These are phyloP conservation scores for Acronicta psi DNA, from an alignment of 2,888 invertebrate genomes.

Conservation along the genomic window DNA sequence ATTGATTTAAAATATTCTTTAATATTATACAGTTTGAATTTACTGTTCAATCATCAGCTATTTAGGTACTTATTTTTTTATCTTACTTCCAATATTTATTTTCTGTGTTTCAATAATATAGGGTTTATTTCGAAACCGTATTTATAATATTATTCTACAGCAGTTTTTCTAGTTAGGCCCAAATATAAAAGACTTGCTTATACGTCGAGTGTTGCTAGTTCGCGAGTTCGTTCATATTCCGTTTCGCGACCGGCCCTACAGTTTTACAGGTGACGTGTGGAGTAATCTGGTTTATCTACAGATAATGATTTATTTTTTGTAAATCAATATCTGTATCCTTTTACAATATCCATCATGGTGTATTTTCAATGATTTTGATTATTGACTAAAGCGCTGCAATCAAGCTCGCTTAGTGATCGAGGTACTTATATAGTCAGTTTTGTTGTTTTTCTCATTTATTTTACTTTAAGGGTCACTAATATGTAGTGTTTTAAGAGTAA, in stretches of 20 bases:
- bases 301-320: constrained; percentile 69
- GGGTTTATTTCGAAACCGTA: constrained; percentile 12
- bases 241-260: constrained; percentile 19
- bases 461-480: constrained; percentile 36
- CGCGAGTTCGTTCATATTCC: constrained; percentile 20
- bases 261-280: constrained; percentile 19
- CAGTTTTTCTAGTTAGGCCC: constrained; percentile 40
- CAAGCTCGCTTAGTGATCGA: constrained; percentile 44
- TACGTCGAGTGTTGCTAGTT: constrained; percentile 33
- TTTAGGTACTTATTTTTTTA: background rate
- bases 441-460: constrained; percentile 45
- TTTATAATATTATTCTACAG: constrained; percentile 16
- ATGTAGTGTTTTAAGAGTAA: constrained; percentile 48
- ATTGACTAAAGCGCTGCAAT: constrained; percentile 41
- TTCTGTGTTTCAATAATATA: background rate
- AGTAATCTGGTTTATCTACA: constrained; percentile 58
- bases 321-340: constrained; percentile 67
- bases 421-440: constrained; percentile 59
- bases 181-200: constrained; percentile 38
- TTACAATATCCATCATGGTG: constrained; percentile 55
- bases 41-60: background rate
- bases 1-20: background rate
- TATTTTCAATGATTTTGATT: constrained; percentile 51
- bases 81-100: background rate
- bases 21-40: background rate